Conservation (phyloP, 2,888 invertebrate species). For the Lasioglossum morio region DNA sequence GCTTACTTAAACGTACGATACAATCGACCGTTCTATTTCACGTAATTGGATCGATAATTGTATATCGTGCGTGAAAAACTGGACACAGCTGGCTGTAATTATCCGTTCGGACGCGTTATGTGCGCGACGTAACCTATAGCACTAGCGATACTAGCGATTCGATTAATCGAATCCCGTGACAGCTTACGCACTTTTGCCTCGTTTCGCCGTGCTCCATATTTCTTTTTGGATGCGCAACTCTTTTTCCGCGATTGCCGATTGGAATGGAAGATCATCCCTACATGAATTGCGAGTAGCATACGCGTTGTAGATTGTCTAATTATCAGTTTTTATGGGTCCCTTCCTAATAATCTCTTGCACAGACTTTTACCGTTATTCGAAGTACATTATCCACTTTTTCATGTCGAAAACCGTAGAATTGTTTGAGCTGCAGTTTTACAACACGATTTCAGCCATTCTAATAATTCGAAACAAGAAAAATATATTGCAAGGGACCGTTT, state of each 20-base stretch:
- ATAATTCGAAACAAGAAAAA: background rate
- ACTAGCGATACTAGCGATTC: background rate
- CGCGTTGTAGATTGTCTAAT: background rate
- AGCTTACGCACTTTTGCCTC: conserved; percentile 1
- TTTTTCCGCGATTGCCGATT: background rate
- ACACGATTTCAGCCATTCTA: too few species aligned
- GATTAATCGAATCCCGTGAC: conserved; percentile 38
- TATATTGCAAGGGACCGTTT: background rate
- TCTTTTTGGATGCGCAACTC: background rate
- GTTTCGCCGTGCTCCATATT: background rate
- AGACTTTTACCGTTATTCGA: background rate
- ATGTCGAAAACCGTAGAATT: background rate
- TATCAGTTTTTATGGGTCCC: too few species aligned
- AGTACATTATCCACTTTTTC: too few species aligned
- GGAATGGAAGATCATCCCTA: background rate
- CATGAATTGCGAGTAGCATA: background rate
- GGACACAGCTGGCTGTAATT: conserved; percentile 51
- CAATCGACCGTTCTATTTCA: conserved; percentile 46
- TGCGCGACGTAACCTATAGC: background rate
- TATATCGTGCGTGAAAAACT: conserved; percentile 50
- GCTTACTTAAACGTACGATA: conserved; percentile 50
- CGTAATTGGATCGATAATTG: conserved; percentile 63
- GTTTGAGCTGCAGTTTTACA: background rate
- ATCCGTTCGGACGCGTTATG: conserved; percentile 39
- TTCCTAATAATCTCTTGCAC: background rate